Evolutionary conservation across 2,888 invertebrate species (phyloP).

Genomic region (Eristalis intricaria): DNA sequence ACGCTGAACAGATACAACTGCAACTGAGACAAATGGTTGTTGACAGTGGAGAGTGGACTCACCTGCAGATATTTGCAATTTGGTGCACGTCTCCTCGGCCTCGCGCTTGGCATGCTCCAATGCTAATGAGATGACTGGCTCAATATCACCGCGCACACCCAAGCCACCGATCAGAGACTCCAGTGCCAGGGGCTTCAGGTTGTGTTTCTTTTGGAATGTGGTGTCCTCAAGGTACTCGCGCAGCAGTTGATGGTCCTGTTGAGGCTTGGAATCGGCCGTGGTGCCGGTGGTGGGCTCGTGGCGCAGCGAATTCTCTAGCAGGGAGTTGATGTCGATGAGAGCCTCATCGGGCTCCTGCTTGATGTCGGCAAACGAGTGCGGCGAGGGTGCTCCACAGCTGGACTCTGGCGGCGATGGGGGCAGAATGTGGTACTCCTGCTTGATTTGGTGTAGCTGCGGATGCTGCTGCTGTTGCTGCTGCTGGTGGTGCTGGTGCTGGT

Average conservation of each 20-base stretch:
- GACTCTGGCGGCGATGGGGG: constrained; percentile 85
- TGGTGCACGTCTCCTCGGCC: constrained; percentile 91
- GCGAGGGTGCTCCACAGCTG: constrained; percentile 82
- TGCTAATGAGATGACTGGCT: constrained; percentile 91
- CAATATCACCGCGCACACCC: constrained; percentile 88
- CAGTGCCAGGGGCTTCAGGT: constrained; percentile 89
- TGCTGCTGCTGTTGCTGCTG: constrained; percentile 41
- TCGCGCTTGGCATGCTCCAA: constrained; percentile 93
- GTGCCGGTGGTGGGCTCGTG: constrained; percentile 61
- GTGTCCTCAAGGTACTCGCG: constrained; percentile 92
- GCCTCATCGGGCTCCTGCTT: constrained; percentile 80
- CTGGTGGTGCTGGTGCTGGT: constrained; percentile 57
- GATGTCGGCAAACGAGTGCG: constrained; percentile 80
- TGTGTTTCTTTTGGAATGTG: constrained; percentile 91
- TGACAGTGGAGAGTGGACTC: constrained; percentile 80
- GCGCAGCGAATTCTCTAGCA: constrained; percentile 75
- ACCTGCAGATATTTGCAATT: constrained; percentile 94
- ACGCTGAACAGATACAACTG: neutral
- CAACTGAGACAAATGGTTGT: neutral
- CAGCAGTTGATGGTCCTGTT: constrained; percentile 87
- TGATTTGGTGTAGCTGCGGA: constrained; percentile 75
- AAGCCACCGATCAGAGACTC: constrained; percentile 83
- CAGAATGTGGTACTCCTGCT: constrained; percentile 82
- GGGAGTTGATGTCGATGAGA: constrained; percentile 78
- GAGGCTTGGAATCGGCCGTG: constrained; percentile 66